Conservation (phyloP, 2,797 vertebrate species). For the Peromyscus eremicus region DNA sequence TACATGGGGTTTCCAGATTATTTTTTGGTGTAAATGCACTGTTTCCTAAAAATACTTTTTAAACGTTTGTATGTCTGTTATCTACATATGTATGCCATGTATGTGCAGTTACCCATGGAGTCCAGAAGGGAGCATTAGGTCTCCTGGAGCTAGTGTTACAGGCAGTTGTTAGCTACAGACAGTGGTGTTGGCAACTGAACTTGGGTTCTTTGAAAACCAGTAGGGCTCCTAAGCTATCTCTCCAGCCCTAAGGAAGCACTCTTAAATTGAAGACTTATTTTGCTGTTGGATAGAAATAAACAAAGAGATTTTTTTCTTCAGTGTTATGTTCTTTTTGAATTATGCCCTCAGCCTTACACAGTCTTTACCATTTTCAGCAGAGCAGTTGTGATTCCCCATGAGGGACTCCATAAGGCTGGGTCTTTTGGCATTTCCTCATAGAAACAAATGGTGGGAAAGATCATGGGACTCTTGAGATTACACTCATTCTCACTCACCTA, state of each 20-base stretch:
- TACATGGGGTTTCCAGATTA: slow-evolving; percentile 68
- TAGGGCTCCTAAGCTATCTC: background rate
- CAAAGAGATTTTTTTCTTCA: slow-evolving; percentile 24
- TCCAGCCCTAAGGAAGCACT: background rate
- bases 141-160: background rate
- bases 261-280: slow-evolving; percentile 58
- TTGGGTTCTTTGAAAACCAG: background rate
- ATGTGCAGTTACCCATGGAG: background rate
- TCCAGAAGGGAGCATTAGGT: background rate
- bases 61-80: background rate
- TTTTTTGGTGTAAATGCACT: background rate
- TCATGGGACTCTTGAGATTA: background rate
- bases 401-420: background rate
- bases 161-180: background rate
- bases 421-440: background rate
- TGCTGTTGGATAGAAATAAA: background rate
- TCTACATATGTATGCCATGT: background rate
- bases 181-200: background rate
- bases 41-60: background rate
- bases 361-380: background rate
- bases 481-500: background rate
- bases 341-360: background rate
- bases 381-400: background rate
- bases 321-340: background rate
- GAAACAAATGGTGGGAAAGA: too few relatives aligned